These are phyloP conservation scores for Dicrurus megarhynchus DNA, from an alignment of 2,113 vertebrate species.

Conservation along the genomic window DNA sequence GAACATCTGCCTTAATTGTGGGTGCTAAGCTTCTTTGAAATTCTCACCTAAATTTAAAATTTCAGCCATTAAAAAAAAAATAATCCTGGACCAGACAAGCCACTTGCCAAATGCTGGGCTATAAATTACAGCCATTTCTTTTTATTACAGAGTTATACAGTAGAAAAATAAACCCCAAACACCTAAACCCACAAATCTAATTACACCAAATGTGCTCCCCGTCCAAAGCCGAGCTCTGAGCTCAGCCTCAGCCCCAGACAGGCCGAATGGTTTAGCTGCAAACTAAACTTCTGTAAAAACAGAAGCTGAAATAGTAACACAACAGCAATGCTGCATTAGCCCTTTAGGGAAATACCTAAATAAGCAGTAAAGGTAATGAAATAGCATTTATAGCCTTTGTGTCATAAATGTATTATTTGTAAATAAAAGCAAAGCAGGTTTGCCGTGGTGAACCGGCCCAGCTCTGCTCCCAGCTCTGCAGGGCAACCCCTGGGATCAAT, in stretches of 20 bases:
- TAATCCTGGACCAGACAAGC: background rate
- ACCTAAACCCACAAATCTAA: constrained; percentile 62
- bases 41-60: constrained; percentile 30
- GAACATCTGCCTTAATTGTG: background rate
- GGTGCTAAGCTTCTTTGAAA: constrained; percentile 19
- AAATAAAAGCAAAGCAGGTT: constrained; percentile 5
- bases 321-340: background rate
- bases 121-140: constrained; percentile 50
- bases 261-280: background rate
- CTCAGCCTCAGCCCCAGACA: background rate
- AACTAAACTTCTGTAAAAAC: background rate
- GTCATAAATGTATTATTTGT: background rate
- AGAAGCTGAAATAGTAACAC: constrained; percentile 13
- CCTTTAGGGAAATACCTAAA: constrained; percentile 31
- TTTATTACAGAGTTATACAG: constrained; percentile 25
- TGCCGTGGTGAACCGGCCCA: background rate
- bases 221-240: background rate
- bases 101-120: constrained; percentile 1
- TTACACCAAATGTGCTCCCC: background rate
- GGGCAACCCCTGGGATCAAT: rapidly evolving
- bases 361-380: constrained; percentile 34
- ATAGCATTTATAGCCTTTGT: background rate
- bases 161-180: constrained; percentile 23
- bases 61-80: constrained; percentile 16
- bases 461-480: background rate